Evolutionary conservation across 2,797 vertebrate species (phyloP).

Genomic region (Chloroceryle inda): DNA sequence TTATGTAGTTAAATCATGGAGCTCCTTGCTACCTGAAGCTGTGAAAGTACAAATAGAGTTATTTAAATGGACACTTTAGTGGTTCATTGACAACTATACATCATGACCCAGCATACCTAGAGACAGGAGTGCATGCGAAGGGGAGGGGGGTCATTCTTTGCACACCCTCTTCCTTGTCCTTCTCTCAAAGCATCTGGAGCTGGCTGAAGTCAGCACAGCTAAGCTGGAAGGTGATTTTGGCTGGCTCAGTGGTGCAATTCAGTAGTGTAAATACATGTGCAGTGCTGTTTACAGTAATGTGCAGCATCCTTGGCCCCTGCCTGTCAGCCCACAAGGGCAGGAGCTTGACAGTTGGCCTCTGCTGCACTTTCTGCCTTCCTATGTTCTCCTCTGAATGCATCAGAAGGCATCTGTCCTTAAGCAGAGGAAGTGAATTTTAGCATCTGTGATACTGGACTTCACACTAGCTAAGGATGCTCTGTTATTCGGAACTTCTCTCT

Average conservation of each 20-base stretch:
- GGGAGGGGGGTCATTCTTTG: not conserved
- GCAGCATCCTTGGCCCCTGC: not conserved
- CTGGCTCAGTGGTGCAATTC: not conserved
- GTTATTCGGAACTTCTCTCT: not conserved
- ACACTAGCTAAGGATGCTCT: not conserved
- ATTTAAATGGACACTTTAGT: not conserved
- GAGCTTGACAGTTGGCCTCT: not conserved
- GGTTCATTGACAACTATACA: not conserved
- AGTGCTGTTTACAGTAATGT: not conserved
- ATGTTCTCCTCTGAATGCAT: not conserved
- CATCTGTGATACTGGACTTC: not conserved
- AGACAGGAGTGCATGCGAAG: rapidly evolving
- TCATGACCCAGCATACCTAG: not conserved
- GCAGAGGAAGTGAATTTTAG: not conserved
- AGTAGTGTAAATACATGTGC: not conserved
- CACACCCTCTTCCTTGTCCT: not conserved
- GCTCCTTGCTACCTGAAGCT: not conserved
- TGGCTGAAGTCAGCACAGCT: not conserved
- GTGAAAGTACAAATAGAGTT: not conserved
- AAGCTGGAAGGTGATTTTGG: not conserved
- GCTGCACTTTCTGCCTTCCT: not conserved
- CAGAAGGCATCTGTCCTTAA: not conserved
- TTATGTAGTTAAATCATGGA: not conserved
- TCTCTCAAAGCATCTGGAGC: not conserved
- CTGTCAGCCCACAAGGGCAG: not conserved